phyloP scores from a whole-genome alignment of 2,797 vertebrate species.

The Etheostoma nigrum region DNA sequence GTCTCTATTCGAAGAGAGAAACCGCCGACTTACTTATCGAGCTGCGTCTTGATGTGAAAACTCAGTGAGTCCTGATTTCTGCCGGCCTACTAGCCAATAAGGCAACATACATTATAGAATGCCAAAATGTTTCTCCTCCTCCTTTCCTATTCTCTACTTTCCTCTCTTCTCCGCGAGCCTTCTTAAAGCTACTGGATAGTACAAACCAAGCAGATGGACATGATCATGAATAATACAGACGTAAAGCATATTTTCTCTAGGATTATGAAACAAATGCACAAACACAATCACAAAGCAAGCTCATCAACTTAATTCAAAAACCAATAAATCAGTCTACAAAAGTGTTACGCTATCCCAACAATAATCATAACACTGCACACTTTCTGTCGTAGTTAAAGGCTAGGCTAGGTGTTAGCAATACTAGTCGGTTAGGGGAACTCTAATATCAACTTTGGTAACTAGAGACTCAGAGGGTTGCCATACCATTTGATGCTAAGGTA shows the following conservation, averaged over 20 bases:
- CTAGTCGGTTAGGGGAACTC: conserved; percentile 64
- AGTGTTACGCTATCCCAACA: conserved; percentile 66
- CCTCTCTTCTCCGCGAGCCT: conserved; percentile 45
- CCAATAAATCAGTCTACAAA: conserved; percentile 81
- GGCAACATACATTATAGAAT: conserved; percentile 77
- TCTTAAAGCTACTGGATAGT: conserved; percentile 77
- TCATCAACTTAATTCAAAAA: conserved; percentile 45
- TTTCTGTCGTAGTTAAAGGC: conserved; percentile 73
- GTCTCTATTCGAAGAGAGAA: not conserved
- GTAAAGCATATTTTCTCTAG: conserved; percentile 67
- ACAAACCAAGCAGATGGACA: conserved; percentile 60
- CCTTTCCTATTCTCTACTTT: not conserved
- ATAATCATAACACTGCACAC: conserved; percentile 62
- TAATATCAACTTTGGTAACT: conserved; percentile 82
- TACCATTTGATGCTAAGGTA: conserved; percentile 31
- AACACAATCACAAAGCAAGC: conserved; percentile 47
- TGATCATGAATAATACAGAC: conserved; percentile 50
- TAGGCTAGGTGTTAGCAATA: conserved; percentile 75
- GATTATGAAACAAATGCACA: conserved; percentile 44
- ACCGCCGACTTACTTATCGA: accelerated
- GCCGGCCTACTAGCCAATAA: conserved; percentile 63
- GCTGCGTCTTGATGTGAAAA: conserved; percentile 9
- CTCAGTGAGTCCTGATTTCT: conserved; percentile 44
- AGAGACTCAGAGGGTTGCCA: conserved; percentile 53
- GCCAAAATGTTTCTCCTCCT: conserved; percentile 69